These are phyloP conservation scores for Diogma glabrata DNA, from an alignment of 2,888 invertebrate genomes.

Conservation along the genomic window DNA sequence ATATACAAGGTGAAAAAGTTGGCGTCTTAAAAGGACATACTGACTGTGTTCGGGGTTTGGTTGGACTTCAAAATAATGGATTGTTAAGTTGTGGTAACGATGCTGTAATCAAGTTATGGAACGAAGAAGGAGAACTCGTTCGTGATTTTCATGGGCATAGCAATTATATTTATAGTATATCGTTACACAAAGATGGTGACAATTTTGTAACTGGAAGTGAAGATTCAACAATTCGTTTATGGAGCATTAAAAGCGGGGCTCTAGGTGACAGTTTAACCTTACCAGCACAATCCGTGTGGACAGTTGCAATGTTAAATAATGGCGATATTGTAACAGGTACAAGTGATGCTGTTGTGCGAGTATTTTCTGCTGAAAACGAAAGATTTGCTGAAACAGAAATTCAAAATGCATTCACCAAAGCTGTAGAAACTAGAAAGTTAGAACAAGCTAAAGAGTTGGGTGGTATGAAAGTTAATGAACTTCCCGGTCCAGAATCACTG, in stretches of 20 bases:
- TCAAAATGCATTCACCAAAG: constrained; percentile 56
- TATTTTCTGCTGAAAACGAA: constrained; percentile 64
- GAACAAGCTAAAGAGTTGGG: constrained; percentile 62
- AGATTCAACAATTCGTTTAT: constrained; percentile 73
- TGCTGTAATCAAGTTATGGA: constrained; percentile 77
- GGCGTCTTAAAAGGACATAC: constrained; percentile 68
- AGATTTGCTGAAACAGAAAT: constrained; percentile 55
- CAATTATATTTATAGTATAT: constrained; percentile 69
- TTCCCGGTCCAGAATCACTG: constrained; percentile 71
- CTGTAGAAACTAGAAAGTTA: constrained; percentile 51
- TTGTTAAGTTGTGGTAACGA: constrained; percentile 92
- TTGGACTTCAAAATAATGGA: constrained; percentile 53
- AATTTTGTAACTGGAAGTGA: constrained; percentile 79
- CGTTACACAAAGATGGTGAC: constrained; percentile 43
- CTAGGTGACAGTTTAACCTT: constrained; percentile 33
- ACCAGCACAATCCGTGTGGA: constrained; percentile 87
- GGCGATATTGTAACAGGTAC: constrained; percentile 82
- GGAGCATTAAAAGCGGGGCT: constrained; percentile 42
- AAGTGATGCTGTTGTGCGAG: constrained; percentile 77
- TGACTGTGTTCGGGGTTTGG: constrained; percentile 80
- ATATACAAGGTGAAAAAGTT: constrained; percentile 51
- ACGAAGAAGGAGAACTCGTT: constrained; percentile 62
- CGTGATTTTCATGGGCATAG: constrained; percentile 69
- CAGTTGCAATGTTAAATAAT: constrained; percentile 64
- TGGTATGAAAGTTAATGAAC: constrained; percentile 71